These are phyloP conservation scores for Orientallactaga bullata DNA, from an alignment of 2,113 vertebrate genomes.

Conservation along the genomic window DNA sequence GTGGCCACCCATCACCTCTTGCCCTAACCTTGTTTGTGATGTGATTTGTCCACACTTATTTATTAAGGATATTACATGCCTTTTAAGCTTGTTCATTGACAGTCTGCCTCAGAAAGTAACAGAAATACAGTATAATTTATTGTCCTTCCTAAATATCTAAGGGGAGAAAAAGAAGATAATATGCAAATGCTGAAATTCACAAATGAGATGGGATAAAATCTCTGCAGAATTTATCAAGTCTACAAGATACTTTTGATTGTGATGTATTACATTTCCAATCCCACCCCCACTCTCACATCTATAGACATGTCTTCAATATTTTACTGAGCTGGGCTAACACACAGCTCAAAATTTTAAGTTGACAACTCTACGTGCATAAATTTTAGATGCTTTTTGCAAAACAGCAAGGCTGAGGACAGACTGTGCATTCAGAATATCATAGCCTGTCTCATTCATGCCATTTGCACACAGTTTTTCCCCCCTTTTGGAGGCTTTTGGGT, in stretches of 20 bases:
- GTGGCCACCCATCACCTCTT: not conserved
- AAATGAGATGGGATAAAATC: conserved; percentile 59
- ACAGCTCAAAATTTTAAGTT: conserved; percentile 66
- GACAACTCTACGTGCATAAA: conserved; percentile 78
- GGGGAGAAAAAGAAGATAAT: conserved; percentile 51
- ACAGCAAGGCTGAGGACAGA: conserved; percentile 71
- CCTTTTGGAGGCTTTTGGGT: conserved; percentile 20
- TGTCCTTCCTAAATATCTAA: conserved; percentile 74
- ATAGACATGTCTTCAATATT: conserved; percentile 58
- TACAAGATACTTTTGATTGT: conserved; percentile 43
- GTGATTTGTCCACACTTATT: conserved; percentile 71
- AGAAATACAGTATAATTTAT: conserved; percentile 75
- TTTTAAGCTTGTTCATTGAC: conserved; percentile 75
- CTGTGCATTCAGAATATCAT: conserved; percentile 67
- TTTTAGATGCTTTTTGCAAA: conserved; percentile 73
- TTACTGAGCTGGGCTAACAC: conserved; percentile 43
- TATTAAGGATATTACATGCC: conserved; percentile 78
- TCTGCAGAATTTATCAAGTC: conserved; percentile 66
- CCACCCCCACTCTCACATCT: conserved; percentile 1
- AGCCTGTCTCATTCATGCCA: conserved; percentile 42
- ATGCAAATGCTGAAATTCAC: conserved; percentile 73
- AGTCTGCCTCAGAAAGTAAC: conserved; percentile 70
- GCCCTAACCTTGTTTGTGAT: conserved; percentile 62
- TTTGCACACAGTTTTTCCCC: conserved; percentile 52
- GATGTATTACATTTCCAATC: conserved; percentile 42